Evolutionary conservation across 1,140 invertebrate genomes (phyloP).

Genomic region (Sminthurinus signatus): DNA sequence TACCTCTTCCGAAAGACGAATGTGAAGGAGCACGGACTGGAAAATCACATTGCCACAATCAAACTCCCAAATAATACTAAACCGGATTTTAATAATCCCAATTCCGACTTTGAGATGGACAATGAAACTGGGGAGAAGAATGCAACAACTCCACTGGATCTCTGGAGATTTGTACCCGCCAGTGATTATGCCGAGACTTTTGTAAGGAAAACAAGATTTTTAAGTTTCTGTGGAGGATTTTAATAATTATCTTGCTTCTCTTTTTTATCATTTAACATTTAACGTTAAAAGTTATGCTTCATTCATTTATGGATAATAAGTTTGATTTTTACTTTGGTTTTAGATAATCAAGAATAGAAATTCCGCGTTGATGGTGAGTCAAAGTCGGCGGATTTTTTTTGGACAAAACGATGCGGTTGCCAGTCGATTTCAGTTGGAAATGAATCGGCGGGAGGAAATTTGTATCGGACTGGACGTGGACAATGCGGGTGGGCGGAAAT

Average conservation of each 20-base stretch:
- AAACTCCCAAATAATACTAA: not conserved
- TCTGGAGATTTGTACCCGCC: slow-evolving; percentile 1
- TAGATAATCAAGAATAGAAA: too few relatives aligned
- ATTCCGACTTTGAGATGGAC: too few relatives aligned
- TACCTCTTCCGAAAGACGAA: slow-evolving; percentile 1
- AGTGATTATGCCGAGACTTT: slow-evolving; percentile 6
- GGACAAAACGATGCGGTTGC: not conserved
- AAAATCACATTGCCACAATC: slow-evolving; percentile 4
- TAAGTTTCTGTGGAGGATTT: too few relatives aligned
- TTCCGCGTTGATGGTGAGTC: not conserved
- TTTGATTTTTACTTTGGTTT: too few relatives aligned
- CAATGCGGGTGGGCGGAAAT: not conserved
- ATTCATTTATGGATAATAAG: too few relatives aligned
- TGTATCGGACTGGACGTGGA: slow-evolving; percentile 6
- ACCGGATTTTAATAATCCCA: too few relatives aligned
- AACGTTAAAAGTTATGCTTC: too few relatives aligned
- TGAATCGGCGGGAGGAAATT: not conserved
- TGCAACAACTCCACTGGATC: too few relatives aligned
- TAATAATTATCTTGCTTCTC: too few relatives aligned
- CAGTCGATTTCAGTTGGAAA: not conserved
- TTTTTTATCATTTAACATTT: too few relatives aligned
- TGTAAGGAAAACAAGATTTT: not conserved
- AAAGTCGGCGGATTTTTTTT: slow-evolving; percentile 5
- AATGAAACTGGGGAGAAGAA: too few relatives aligned
- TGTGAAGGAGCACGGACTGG: slow-evolving; percentile 2